A percentile compares a stretch with the other conserved stretches of the same genome.
These are phyloP conservation scores for Trogon melanurus DNA, from an alignment of 2,113 vertebrate genomes.

Conservation along the genomic window DNA sequence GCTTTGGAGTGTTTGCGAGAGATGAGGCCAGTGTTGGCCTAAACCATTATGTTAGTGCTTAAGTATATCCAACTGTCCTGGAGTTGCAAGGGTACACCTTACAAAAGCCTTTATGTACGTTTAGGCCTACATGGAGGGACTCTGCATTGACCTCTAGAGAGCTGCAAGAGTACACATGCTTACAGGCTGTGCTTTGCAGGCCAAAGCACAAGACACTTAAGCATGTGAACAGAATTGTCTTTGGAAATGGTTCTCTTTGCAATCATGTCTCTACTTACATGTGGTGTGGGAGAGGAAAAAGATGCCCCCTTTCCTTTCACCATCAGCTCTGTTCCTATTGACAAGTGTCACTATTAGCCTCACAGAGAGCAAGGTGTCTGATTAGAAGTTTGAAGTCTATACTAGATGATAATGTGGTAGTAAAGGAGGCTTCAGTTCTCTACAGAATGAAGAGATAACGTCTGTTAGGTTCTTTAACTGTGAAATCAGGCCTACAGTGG, in stretches of 20 bases:
- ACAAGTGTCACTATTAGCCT: not conserved
- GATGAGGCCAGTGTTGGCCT: not conserved
- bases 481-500: not conserved
- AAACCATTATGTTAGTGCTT: not conserved
- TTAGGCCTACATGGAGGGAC: not conserved
- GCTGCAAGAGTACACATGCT: not conserved
- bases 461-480: not conserved
- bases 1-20: not conserved
- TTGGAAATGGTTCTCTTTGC: not conserved
- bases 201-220: not conserved
- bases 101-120: not conserved
- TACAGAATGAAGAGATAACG: not conserved
- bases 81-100: not conserved
- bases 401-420: accelerated
- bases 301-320: not conserved
- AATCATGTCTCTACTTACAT: accelerated
- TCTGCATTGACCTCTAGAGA: not conserved
- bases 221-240: not conserved
- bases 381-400: not conserved
- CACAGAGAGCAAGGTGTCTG: not conserved
- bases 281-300: not conserved
- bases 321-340: not conserved
- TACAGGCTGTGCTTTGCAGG: not conserved
- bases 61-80: not conserved
- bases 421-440: not conserved